These are phyloP conservation scores for Willowsia nigromaculata DNA, from an alignment of 2,888 invertebrate species.

Conservation along the genomic window DNA sequence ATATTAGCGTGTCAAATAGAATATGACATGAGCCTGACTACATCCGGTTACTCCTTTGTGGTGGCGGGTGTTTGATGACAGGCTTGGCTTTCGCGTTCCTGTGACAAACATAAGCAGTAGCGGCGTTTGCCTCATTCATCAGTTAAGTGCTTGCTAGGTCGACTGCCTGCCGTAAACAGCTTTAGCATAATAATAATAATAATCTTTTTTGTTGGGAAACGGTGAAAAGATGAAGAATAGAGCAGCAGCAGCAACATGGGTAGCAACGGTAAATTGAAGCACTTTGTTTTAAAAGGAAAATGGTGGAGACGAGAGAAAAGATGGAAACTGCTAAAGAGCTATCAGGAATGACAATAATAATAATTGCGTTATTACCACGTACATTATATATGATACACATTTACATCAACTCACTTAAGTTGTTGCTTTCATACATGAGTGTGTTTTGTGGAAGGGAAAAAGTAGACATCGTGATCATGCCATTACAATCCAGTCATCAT, in stretches of 20 bases:
- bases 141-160: slow-evolving; percentile 13
- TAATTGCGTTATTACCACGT: slow-evolving; percentile 41
- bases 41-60: slow-evolving; percentile 26
- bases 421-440: slow-evolving; percentile 7
- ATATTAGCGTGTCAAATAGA: slow-evolving; percentile 21
- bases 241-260: neutral
- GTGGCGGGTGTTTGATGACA: too few species aligned
- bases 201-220: neutral
- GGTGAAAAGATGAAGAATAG: neutral
- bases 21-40: slow-evolving; percentile 29
- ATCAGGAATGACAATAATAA: slow-evolving; percentile 28
- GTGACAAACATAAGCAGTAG: neutral
- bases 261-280: neutral
- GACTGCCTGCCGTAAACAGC: neutral
- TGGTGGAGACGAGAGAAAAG: neutral
- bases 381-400: slow-evolving; percentile 23
- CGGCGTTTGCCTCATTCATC: neutral
- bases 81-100: neutral
- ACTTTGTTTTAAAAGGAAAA: slow-evolving; percentile 39
- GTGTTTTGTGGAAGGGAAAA: neutral
- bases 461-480: neutral
- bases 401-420: slow-evolving; percentile 11
- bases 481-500: slow-evolving; percentile 29
- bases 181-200: slow-evolving; percentile 32
- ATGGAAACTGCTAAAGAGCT: neutral